A percentile compares a stretch with the other conserved stretches of the same genome.
Evolutionary conservation across 1,140 invertebrate genomes (phyloP).

Genomic region (Philaenus spumarius): DNA sequence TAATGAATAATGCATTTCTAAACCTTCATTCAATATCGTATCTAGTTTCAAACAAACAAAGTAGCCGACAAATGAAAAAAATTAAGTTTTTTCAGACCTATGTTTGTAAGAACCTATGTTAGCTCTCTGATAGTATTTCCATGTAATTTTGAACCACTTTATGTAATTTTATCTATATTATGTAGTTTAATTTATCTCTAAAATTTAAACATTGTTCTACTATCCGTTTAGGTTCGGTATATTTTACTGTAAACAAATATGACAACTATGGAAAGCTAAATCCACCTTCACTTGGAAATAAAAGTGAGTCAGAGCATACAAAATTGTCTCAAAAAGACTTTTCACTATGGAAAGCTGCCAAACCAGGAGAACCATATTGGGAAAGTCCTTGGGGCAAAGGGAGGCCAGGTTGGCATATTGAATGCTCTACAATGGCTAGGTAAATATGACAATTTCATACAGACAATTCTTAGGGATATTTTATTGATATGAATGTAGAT

Average conservation of each 20-base stretch:
- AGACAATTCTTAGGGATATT: too few species aligned
- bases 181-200: not conserved
- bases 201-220: conserved; percentile 8
- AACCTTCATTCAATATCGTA: too few species aligned
- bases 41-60: too few species aligned
- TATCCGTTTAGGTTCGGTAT: conserved; percentile 37
- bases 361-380: conserved; percentile 70
- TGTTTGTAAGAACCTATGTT: too few species aligned
- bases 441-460: too few species aligned
- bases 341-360: conserved; percentile 79
- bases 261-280: conserved; percentile 63
- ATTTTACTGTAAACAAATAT: conserved; percentile 33
- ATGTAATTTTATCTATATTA: too few species aligned
- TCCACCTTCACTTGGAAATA: conserved; percentile 29
- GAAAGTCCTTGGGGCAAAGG: conserved; percentile 69
- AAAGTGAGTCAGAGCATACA: conserved; percentile 39
- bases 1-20: too few species aligned
- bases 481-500: too few species aligned
- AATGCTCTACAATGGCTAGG: conserved; percentile 87
- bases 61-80: too few species aligned
- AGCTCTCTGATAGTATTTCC: too few species aligned
- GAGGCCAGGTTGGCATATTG: conserved; percentile 90
- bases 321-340: conserved; percentile 62
- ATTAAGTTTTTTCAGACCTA: too few species aligned
- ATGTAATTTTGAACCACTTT: too few species aligned